Evolutionary conservation across 2,113 vertebrate species (phyloP), one percentile per base, ranked within the genome.

Genomic region (Orthonyx spaldingii): DNA sequence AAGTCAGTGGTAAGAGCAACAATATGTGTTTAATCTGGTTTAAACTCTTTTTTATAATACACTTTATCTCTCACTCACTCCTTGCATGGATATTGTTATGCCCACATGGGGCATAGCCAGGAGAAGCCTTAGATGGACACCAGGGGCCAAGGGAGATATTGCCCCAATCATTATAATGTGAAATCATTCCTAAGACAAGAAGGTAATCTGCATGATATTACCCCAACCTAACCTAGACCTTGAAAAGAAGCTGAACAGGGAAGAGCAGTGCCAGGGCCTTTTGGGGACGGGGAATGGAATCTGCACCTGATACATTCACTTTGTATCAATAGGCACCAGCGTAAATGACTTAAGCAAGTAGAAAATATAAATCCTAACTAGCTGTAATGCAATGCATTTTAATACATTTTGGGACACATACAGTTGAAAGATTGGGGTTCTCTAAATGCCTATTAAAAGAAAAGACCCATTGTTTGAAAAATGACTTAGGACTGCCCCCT

Each of bases 51-150:
- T 37, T 12, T 24, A 27, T 27, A 33, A 81, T 3, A 3, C 16
- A 24, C 14, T 56, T 39, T 49, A 5, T 49, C 39, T 60, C 32
- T 17, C 44, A 24, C 24, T 32, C 23, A 15, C 33, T 70, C n/a
- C 60, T 53, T 28, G 50, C 22, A 20, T 16, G 22, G 26, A 52
- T 83, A 35, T 44, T 76, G 30, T 53, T 28, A 9, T 59, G 49
- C 35, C 18, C 42, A 17, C 0, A 0, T 16, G 15, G 23, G 7
- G 9, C 39, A 35, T 1, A 18, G 28, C 16, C 71, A 70, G 47
- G 52, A 52, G 56, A 71, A 89, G 10, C 8, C n/a, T 55, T 53
- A 42, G 28, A 33, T 24, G 46, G 32, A 42, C 39, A 42, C 23
- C 52, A 53, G 30, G 16, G 16, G 1, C 28, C 21, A 42, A 42